Base-by-base conservation (phyloP, 2,113 vertebrate genomes). In the Cyanoliseus patagonus region DNA sequence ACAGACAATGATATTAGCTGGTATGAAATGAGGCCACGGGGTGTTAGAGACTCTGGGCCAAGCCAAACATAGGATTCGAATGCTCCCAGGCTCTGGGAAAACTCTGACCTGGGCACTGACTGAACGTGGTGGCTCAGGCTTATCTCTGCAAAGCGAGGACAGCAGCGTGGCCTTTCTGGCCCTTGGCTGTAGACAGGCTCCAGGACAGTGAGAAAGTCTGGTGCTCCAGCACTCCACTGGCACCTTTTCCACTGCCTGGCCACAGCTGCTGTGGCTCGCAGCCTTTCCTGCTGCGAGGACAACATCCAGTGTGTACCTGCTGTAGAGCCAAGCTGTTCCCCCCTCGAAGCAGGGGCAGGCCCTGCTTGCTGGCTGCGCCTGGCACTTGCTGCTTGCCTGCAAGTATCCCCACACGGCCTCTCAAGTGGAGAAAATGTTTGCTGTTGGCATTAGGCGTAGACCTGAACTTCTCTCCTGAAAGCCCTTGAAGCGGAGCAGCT, bases 61-160 rank as follows among this genome's bases (percentile, higher is more conserved):
- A 96, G 30, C 39, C 68, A 86, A 84, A 63, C 4, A 9, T 17
- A 52, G 46, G 76, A 70, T 94, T 46, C 0, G 1, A 91, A 83
- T 4, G 6, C 27, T 90, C 42, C 51, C 39, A 74, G 68, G 80
- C n/a, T 70, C 69, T 91, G 89, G 74, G 81, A 95, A 94, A 91
- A 66, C 30, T 55, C 80, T 1, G 39, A 61, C 64, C 62, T 35
- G 51, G 80, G 47, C 61, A 19, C 19, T 46, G 73, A 15, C 66
- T 28, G 91, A 37, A 47, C 69, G 67, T 39, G 15, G 31, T 52
- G 69, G 12, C 69, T 84, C 0, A 1, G 39, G 31, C 41, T 94
- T 94, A 72, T 91, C 77, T 87, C 66, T 84, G 66, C 33, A 82
- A 92, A 68, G 33, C 0, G 0, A 86, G 52, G 42, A 51, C 10